Conservation (phyloP, 2,113 vertebrate genomes). For the Malurus cyaneus region DNA sequence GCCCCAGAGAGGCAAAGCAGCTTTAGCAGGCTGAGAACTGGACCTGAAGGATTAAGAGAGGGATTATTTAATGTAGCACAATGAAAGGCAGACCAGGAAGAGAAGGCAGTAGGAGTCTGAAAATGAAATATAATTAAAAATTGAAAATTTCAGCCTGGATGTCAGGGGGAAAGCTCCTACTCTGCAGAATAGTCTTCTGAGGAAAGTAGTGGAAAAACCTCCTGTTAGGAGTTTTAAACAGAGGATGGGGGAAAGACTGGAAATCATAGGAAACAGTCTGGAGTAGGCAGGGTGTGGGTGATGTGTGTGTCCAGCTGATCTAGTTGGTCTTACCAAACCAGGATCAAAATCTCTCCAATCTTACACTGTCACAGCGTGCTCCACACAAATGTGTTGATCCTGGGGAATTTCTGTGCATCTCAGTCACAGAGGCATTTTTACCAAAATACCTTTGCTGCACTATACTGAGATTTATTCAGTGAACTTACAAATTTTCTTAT, state of each 20-base stretch:
- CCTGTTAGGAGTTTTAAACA: not conserved
- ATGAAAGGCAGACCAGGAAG: not conserved
- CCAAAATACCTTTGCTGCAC: not conserved
- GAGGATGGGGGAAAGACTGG: not conserved
- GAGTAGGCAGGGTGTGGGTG: not conserved
- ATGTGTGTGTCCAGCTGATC: not conserved
- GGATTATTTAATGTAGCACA: not conserved
- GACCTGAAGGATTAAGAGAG: not conserved
- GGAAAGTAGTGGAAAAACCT: not conserved
- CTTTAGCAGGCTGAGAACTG: not conserved
- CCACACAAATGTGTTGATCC: not conserved
- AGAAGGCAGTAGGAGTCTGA: not conserved
- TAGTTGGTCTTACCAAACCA: not conserved
- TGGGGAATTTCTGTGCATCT: not conserved
- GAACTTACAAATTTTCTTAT: not conserved
- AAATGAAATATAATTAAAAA: not conserved
- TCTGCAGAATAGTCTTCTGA: not conserved
- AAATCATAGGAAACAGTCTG: not conserved
- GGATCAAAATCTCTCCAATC: not conserved
- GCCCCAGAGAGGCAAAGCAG: not conserved
- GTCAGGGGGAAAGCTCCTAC: not conserved
- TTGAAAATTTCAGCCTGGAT: not conserved
- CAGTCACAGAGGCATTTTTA: slow-evolving; percentile 12
- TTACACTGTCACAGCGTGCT: not conserved
- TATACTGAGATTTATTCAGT: not conserved